phyloP scores from a whole-genome alignment of 2,888 invertebrate genomes.

The Lepidocyrtoides sp. region DNA sequence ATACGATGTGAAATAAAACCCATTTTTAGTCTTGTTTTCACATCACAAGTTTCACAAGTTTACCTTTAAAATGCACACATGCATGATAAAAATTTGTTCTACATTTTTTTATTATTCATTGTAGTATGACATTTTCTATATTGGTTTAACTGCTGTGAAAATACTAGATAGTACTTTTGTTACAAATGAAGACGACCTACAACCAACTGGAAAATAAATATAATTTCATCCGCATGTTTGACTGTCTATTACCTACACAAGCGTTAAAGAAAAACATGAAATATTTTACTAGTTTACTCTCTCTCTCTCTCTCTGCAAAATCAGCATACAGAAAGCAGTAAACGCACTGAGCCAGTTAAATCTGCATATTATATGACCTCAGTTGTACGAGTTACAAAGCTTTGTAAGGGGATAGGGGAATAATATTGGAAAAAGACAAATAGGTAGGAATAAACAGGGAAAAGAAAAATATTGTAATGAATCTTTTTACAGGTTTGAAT shows the following conservation, averaged over 20 bases:
- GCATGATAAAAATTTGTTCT: not conserved
- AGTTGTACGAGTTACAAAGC: too few species aligned
- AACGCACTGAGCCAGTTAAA: too few species aligned
- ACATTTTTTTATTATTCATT: not conserved
- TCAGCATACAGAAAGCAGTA: too few species aligned
- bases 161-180: not conserved
- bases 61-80: not conserved
- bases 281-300: not conserved
- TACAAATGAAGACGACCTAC: conserved; percentile 34
- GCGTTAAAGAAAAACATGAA: not conserved
- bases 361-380: conserved; percentile 34
- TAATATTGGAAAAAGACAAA: not conserved
- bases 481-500: conserved; percentile 55
- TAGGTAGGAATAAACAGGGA: conserved; percentile 2
- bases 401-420: too few species aligned
- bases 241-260: too few species aligned
- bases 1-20: conserved; percentile 5
- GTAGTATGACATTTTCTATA: not conserved
- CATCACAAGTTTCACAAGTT: not conserved
- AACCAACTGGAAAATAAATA: conserved; percentile 37
- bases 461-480: conserved; percentile 57
- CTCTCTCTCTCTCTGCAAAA: too few species aligned
- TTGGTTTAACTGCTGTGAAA: not conserved
- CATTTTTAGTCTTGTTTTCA: not conserved
- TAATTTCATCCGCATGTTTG: conserved; percentile 21